Conservation (phyloP, 2,888 invertebrate genomes). For the Agonopterix arenella region DNA sequence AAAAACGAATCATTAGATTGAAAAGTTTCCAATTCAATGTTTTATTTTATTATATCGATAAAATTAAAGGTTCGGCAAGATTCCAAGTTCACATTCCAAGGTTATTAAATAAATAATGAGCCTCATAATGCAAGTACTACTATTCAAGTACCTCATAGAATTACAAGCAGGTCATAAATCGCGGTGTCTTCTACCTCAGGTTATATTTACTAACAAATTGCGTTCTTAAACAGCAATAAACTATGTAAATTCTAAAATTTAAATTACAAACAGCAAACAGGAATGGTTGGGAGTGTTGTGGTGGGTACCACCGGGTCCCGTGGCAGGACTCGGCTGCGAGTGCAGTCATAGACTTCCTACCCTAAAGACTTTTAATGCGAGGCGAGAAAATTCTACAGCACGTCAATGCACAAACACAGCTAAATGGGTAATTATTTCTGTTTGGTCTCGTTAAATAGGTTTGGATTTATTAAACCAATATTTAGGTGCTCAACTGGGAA, state of each 20-base stretch:
- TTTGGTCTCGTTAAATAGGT: too few species aligned
- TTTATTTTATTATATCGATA: not conserved
- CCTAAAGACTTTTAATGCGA: too few species aligned
- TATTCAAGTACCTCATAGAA: constrained; percentile 13
- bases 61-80: not conserved
- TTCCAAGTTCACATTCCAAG: constrained; percentile 2
- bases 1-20: constrained; percentile 19
- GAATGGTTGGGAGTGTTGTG: constrained; percentile 17
- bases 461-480: too few species aligned
- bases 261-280: constrained; percentile 53
- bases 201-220: constrained; percentile 53
- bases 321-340: constrained; percentile 17
- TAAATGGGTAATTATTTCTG: too few species aligned
- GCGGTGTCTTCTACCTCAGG: constrained; percentile 25
- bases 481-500: too few species aligned
- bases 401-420: too few species aligned
- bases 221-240: constrained; percentile 62
- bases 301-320: not conserved
- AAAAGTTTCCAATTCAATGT: not conserved
- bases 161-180: constrained; percentile 39
- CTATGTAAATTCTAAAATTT: constrained; percentile 63
- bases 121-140: not conserved
- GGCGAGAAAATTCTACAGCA: too few species aligned
- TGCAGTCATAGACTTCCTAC: too few species aligned
- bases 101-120: constrained; percentile 1